A percentile compares a stretch with the other conserved stretches of the same genome.
Conservation (phyloP, 2,888 invertebrate genomes). For the Macrosiphum euphorbiae region DNA sequence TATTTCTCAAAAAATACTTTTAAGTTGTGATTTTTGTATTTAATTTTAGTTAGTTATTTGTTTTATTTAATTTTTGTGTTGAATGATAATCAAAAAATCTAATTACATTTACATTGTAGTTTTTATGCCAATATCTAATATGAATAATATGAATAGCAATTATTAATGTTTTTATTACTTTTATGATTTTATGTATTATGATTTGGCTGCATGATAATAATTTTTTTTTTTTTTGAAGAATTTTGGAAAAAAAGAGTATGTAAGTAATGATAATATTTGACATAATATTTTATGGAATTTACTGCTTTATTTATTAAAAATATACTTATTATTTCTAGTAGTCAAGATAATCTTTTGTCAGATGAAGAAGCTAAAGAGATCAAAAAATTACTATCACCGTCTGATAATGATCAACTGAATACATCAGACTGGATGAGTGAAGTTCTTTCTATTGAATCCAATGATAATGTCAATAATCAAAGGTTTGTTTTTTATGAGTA, state of each 20-base stretch:
- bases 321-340: slow-evolving; percentile 54
- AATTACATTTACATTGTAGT: not conserved
- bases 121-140: not conserved
- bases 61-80: not conserved
- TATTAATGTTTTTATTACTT: slow-evolving; percentile 67
- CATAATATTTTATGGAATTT: slow-evolving; percentile 5
- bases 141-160: not conserved
- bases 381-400: slow-evolving; percentile 81
- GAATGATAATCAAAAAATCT: not conserved
- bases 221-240: slow-evolving; percentile 65
- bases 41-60: not conserved
- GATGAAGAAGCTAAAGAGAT: slow-evolving; percentile 94
- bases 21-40: not conserved
- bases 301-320: not conserved
- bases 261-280: slow-evolving; percentile 56
- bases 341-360: slow-evolving; percentile 76
- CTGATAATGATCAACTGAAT: slow-evolving; percentile 65
- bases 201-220: slow-evolving; percentile 63
- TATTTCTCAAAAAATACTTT: not conserved
- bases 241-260: slow-evolving; percentile 66
- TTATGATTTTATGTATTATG: slow-evolving; percentile 67
- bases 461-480: slow-evolving; percentile 55
- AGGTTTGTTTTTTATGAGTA: slow-evolving; percentile 47
- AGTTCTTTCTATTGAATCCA: slow-evolving; percentile 63
- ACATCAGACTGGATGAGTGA: slow-evolving; percentile 65